Evolutionary conservation across 2,888 invertebrate genomes (phyloP).

Genomic region (Panopea generosa): DNA sequence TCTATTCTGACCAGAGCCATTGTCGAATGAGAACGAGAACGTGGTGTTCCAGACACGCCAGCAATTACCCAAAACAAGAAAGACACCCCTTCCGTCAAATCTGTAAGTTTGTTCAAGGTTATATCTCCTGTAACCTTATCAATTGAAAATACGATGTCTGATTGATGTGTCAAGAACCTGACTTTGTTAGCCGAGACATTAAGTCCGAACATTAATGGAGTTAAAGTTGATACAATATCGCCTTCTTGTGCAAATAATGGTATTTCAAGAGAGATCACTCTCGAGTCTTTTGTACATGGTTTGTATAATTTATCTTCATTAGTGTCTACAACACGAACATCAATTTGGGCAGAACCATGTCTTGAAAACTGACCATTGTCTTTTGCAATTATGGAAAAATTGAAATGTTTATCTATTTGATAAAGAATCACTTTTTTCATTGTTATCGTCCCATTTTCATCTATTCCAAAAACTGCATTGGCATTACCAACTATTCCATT

Average conservation of each 20-base stretch:
- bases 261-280: slow-evolving; percentile 59
- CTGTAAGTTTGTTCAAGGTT: slow-evolving; percentile 32
- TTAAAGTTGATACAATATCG: slow-evolving; percentile 57
- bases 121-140: slow-evolving; percentile 63
- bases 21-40: slow-evolving; percentile 32
- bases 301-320: slow-evolving; percentile 33
- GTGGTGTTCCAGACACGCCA: slow-evolving; percentile 16
- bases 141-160: slow-evolving; percentile 55
- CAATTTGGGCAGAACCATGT: slow-evolving; percentile 46
- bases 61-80: slow-evolving; percentile 58
- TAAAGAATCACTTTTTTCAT: slow-evolving; percentile 56
- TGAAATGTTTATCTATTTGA: slow-evolving; percentile 37
- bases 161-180: slow-evolving; percentile 40
- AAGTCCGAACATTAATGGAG: slow-evolving; percentile 56
- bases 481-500: slow-evolving; percentile 35
- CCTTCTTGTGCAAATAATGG: slow-evolving; percentile 46
- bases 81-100: slow-evolving; percentile 28
- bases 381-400: slow-evolving; percentile 56
- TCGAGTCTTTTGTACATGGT: slow-evolving; percentile 12
- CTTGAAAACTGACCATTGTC: slow-evolving; percentile 55
- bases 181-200: slow-evolving; percentile 38
- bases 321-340: slow-evolving; percentile 62
- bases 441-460: slow-evolving; percentile 46
- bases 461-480: slow-evolving; percentile 43
- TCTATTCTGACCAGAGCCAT: slow-evolving; percentile 63